Conservation (phyloP, 1,140 invertebrate genomes). For the Drosophila elegans region DNA sequence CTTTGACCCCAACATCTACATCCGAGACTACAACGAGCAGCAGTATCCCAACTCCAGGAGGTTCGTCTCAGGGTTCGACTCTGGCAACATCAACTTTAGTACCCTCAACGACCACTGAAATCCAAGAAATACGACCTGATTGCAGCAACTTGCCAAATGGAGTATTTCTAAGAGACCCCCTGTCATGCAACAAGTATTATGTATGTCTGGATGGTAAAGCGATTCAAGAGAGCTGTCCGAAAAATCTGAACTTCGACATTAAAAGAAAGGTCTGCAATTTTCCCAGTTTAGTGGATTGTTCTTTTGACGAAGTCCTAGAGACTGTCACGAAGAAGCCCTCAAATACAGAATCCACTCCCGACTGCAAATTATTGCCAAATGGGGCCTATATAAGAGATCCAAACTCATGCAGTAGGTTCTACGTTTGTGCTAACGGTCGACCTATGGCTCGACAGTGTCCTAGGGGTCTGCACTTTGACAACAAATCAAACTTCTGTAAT, state of each 20-base stretch:
- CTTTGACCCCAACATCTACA: background rate
- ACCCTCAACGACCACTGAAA: background rate
- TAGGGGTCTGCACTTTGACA: slow-evolving; percentile 50
- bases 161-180: slow-evolving; percentile 26
- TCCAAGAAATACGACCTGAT: background rate
- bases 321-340: background rate
- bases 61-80: background rate
- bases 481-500: slow-evolving; percentile 32
- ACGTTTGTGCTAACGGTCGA: slow-evolving; percentile 49
- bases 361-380: slow-evolving; percentile 33
- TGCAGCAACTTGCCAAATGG: slow-evolving; percentile 40
- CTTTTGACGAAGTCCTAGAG: background rate
- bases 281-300: slow-evolving; percentile 52
- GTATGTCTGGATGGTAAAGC: slow-evolving; percentile 44
- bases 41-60: no score
- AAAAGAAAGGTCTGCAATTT: slow-evolving; percentile 62
- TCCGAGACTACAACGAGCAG: background rate
- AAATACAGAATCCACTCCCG: background rate
- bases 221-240: slow-evolving; percentile 38
- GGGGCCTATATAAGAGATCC: slow-evolving; percentile 44
- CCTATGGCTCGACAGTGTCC: slow-evolving; percentile 53
- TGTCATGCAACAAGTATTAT: slow-evolving; percentile 47
- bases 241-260: slow-evolving; percentile 50
- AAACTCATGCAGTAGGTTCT: slow-evolving; percentile 57
- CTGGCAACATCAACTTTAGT: background rate